phyloP scores from a whole-genome alignment of 30 jellyfish, hydroid and myxozoan species.

The Turritopsis rubra region DNA sequence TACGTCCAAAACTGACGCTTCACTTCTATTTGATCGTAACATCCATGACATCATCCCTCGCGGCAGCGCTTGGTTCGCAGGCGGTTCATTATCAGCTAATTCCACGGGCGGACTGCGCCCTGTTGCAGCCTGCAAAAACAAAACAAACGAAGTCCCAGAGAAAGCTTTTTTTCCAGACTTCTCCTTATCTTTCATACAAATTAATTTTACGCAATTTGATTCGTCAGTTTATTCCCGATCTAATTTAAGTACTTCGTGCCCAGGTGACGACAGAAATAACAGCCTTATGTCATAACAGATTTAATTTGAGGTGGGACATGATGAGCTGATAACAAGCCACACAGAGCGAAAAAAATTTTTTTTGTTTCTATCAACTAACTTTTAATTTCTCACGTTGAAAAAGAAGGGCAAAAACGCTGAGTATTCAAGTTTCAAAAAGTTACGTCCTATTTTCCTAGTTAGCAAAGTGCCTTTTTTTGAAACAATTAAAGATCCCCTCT shows the following conservation, averaged over 20 bases:
- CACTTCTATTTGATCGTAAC: slow-evolving; percentile 21
- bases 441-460: not conserved
- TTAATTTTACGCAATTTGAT: not conserved
- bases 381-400: not conserved
- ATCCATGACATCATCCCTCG: slow-evolving; percentile 49
- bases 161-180: too few species aligned
- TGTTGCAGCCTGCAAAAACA: not conserved
- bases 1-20: slow-evolving; percentile 14
- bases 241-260: not conserved
- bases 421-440: not conserved
- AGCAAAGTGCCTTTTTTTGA: too few species aligned
- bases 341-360: not conserved
- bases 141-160: not conserved
- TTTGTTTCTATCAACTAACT: not conserved
- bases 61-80: not conserved
- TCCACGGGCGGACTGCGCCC: slow-evolving; percentile 16
- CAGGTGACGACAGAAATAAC: not conserved
- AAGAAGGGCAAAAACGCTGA: not conserved
- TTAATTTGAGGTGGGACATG: not conserved
- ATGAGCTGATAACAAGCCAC: not conserved
- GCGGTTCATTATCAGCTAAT: slow-evolving; percentile 1
- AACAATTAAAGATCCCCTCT: too few species aligned
- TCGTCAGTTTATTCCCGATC: not conserved
- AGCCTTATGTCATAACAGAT: not conserved
- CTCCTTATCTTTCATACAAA: too few species aligned